Conservation (phyloP, 2,888 invertebrate genomes). For the Microctonus brassicae region DNA sequence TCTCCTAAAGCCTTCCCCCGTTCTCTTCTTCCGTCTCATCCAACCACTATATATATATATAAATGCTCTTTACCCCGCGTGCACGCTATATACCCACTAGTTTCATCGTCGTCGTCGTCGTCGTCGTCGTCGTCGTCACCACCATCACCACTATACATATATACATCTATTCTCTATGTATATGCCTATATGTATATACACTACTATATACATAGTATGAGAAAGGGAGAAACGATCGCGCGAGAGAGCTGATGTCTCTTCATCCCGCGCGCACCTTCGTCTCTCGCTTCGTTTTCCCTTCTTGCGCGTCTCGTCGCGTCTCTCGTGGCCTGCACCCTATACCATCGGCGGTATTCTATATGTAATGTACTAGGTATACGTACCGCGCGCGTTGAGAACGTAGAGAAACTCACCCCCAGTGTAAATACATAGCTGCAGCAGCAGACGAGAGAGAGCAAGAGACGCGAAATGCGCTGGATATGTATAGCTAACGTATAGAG, state of each 20-base stretch:
- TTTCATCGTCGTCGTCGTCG: constrained; percentile 40
- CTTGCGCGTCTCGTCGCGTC: constrained; percentile 28
- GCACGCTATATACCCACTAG: constrained; percentile 27
- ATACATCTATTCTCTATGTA: background rate
- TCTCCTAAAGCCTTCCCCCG: constrained; percentile 59
- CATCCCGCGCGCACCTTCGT: constrained; percentile 32
- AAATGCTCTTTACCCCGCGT: background rate
- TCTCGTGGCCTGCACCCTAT: constrained; percentile 46
- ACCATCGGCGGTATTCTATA: constrained; percentile 40
- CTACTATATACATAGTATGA: background rate
- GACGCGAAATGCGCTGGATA: constrained; percentile 26
- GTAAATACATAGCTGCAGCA: constrained; percentile 61
- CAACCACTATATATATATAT: background rate
- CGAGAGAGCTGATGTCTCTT: constrained; percentile 40
- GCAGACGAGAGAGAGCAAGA: constrained; percentile 30
- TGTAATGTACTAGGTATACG: constrained; percentile 58
- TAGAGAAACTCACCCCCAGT: constrained; percentile 56
- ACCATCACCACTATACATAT: background rate
- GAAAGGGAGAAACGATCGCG: constrained; percentile 36
- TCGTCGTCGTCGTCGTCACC: too few relatives aligned
- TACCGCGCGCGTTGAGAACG: constrained; percentile 41
- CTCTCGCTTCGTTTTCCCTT: constrained; percentile 38
- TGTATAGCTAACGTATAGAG: constrained; percentile 22
- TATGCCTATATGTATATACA: constrained; percentile 14
- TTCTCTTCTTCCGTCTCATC: constrained; percentile 32